Percentiles rank a stretch among this genome's conserved stretches.
Evolutionary conservation across 2,888 invertebrate species (phyloP).

Genomic region (Acronicta psi): DNA sequence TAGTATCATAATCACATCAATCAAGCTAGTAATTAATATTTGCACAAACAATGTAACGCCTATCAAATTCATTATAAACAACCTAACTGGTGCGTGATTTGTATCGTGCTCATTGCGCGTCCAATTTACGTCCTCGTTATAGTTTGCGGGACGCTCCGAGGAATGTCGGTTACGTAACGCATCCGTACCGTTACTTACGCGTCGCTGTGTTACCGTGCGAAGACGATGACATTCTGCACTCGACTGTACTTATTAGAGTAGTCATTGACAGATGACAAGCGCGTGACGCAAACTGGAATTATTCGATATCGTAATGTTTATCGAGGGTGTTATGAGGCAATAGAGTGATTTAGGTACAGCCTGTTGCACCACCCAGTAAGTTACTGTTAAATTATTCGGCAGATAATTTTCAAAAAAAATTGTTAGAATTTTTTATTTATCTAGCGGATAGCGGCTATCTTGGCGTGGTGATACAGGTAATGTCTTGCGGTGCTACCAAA

Average conservation of each 20-base stretch:
- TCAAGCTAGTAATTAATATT: background rate
- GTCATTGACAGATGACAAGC: constrained; percentile 1
- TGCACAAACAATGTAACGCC: constrained; percentile 18
- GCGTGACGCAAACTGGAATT: background rate
- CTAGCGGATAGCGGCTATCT: no score
- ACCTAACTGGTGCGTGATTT: constrained; percentile 33
- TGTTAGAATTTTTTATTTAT: no score
- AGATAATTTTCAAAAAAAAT: no score
- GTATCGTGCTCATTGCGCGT: constrained; percentile 40
- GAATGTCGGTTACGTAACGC: constrained; percentile 56
- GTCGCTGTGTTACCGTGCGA: constrained; percentile 37
- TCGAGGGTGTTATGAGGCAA: no score
- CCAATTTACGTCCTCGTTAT: constrained; percentile 46
- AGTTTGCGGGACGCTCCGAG: constrained; percentile 45
- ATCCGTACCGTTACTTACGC: constrained; percentile 40
- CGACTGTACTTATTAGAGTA: constrained; percentile 1
- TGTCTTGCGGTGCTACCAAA: no score
- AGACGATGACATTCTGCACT: constrained; percentile 41
- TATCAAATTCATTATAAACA: constrained; percentile 35
- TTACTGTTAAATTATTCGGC: no score
- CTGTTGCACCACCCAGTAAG: no score
- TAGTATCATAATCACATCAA: no score
- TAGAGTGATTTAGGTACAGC: no score
- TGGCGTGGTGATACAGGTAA: no score
- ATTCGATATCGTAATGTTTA: no score